Evolutionary conservation across 2,888 invertebrate genomes (phyloP).

Genomic region (Drosophila testacea): DNA sequence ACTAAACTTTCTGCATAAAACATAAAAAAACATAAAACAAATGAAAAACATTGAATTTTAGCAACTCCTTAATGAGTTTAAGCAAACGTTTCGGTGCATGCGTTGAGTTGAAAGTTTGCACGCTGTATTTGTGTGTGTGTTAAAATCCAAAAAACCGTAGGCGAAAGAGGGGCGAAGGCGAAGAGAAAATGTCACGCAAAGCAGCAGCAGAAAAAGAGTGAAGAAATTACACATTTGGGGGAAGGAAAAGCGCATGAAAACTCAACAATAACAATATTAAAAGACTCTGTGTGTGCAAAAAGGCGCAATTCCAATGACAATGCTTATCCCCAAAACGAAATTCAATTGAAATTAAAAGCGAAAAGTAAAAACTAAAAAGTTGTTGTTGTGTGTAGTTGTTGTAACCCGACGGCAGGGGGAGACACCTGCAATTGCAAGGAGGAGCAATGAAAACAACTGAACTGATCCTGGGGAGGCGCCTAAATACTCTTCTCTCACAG

Average conservation of each 20-base stretch:
- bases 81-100: conserved; percentile 39
- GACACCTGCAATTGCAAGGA: conserved; percentile 71
- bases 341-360: conserved; percentile 41
- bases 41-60: conserved; percentile 59
- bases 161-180: conserved; percentile 68
- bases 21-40: conserved; percentile 79
- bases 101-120: conserved; percentile 29
- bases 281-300: conserved; percentile 37
- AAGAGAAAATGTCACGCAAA: conserved; percentile 81
- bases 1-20: conserved; percentile 71
- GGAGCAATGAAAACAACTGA: conserved; percentile 69
- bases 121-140: conserved; percentile 52
- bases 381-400: conserved; percentile 50
- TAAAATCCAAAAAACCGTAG: conserved; percentile 52
- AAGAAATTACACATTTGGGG: conserved; percentile 72
- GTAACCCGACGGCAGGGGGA: conserved; percentile 60
- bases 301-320: conserved; percentile 56
- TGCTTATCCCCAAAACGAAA: conserved; percentile 37
- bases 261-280: conserved; percentile 66
- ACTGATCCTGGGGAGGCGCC: conserved; percentile 66
- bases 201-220: conserved; percentile 79
- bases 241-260: conserved; percentile 62
- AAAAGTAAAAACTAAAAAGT: conserved; percentile 54
- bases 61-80: conserved; percentile 41
- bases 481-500: conserved; percentile 47